These are phyloP conservation scores for Suillia variegata DNA, from an alignment of 2,888 invertebrate genomes.

Conservation along the genomic window DNA sequence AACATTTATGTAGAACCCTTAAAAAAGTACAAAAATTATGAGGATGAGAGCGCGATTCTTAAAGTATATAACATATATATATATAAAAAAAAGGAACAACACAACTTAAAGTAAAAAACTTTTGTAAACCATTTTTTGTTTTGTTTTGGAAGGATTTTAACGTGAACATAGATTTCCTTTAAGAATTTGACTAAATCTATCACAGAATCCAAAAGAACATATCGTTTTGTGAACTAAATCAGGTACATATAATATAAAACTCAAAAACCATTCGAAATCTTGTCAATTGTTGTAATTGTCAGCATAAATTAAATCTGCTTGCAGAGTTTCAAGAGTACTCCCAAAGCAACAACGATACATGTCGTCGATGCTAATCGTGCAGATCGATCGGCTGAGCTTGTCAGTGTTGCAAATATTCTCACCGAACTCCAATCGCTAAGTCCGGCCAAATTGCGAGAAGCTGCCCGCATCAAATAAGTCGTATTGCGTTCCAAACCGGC, in stretches of 20 bases:
- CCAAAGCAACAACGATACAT: slow-evolving; percentile 27
- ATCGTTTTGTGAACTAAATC: slow-evolving; percentile 11
- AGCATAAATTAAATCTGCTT: slow-evolving; percentile 17
- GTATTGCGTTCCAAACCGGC: slow-evolving; percentile 62
- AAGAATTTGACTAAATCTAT: slow-evolving; percentile 2
- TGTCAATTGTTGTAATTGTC: too few relatives aligned
- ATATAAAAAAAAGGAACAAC: not conserved
- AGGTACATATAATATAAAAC: slow-evolving; percentile 18
- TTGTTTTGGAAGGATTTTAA: not conserved
- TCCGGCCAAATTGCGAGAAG: slow-evolving; percentile 65
- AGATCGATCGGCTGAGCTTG: slow-evolving; percentile 33
- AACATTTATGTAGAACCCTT: not conserved
- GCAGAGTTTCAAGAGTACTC: slow-evolving; percentile 21
- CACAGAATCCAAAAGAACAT: not conserved
- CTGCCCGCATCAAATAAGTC: slow-evolving; percentile 64
- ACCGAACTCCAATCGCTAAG: slow-evolving; percentile 61
- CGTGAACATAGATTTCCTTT: not conserved
- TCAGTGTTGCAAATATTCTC: slow-evolving; percentile 52
- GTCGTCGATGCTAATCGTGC: slow-evolving; percentile 23
- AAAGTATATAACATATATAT: too few relatives aligned
- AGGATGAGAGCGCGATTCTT: too few relatives aligned
- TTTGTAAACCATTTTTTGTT: not conserved
- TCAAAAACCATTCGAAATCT: too few relatives aligned
- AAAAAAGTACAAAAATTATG: not conserved
- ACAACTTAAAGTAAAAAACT: not conserved